Percentiles rank a stretch among this genome's conserved stretches.
phyloP scores from a whole-genome alignment of 2,113 vertebrate genomes.

The Tinamus guttatus region DNA sequence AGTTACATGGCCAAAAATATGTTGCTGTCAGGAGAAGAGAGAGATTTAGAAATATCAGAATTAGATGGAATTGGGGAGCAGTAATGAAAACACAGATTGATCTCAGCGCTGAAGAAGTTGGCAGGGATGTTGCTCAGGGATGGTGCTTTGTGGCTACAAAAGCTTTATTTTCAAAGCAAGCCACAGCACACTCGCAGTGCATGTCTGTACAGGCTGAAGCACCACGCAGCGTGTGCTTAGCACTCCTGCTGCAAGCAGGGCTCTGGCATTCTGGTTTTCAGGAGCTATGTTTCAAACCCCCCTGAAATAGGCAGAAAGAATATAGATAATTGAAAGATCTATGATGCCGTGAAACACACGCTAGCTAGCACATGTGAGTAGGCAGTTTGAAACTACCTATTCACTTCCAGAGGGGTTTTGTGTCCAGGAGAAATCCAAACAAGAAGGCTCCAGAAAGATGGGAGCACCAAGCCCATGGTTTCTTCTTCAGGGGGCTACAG shows the following conservation, averaged over 20 bases:
- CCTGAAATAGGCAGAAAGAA: neutral
- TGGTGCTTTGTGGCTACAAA: neutral
- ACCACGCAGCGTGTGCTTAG: neutral
- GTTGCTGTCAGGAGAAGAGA: neutral
- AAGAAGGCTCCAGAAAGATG: neutral
- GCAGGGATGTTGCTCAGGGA: neutral
- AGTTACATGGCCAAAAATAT: neutral
- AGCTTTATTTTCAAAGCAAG: neutral
- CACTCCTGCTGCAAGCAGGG: fast-evolving
- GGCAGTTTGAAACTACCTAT: neutral
- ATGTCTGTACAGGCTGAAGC: fast-evolving
- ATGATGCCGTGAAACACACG: neutral
- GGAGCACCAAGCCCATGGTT: neutral
- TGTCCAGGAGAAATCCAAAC: neutral
- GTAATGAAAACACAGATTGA: neutral
- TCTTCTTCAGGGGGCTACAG: neutral
- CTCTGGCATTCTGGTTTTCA: fast-evolving
- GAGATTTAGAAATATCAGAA: neutral
- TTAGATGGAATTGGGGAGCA: neutral
- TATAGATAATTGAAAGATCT: neutral
- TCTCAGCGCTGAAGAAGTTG: neutral
- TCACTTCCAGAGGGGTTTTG: neutral
- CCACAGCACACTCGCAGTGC: fast-evolving
- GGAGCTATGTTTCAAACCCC: neutral
- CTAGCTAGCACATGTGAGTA: neutral